phyloP scores from a whole-genome alignment of 2,113 vertebrate species.

The Puffinus mauretanicus region DNA sequence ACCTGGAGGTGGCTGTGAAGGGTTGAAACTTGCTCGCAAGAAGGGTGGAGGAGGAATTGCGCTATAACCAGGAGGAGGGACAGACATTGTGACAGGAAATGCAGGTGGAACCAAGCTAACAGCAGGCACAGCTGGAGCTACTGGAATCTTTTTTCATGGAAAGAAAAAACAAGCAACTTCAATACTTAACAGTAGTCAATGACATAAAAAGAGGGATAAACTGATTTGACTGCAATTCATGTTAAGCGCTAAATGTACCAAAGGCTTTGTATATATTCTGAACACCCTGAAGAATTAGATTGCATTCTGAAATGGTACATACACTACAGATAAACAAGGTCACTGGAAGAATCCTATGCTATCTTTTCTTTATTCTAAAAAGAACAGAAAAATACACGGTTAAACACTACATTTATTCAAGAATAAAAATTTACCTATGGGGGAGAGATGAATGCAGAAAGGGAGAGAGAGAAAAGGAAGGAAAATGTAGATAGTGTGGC shows the following conservation, averaged over 20 bases:
- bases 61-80: constrained; percentile 94
- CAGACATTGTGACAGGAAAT: constrained; percentile 91
- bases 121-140: constrained; percentile 87
- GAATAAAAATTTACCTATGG: background rate
- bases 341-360: background rate
- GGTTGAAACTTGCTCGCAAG: constrained; percentile 90
- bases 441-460: background rate
- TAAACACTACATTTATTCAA: background rate
- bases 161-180: constrained; percentile 18
- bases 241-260: background rate
- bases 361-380: background rate
- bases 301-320: background rate
- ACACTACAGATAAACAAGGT: background rate
- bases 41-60: constrained; percentile 88
- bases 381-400: background rate
- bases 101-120: constrained; percentile 92
- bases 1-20: constrained; percentile 96
- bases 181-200: background rate
- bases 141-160: constrained; percentile 82
- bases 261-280: background rate
- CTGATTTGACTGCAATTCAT: background rate
- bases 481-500: background rate
- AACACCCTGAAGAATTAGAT: background rate
- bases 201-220: background rate
- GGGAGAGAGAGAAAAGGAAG: background rate